Percentiles rank a stretch among this genome's conserved stretches.
Conservation (phyloP, 2,797 vertebrate genomes). For the Nannoperca obscura region DNA sequence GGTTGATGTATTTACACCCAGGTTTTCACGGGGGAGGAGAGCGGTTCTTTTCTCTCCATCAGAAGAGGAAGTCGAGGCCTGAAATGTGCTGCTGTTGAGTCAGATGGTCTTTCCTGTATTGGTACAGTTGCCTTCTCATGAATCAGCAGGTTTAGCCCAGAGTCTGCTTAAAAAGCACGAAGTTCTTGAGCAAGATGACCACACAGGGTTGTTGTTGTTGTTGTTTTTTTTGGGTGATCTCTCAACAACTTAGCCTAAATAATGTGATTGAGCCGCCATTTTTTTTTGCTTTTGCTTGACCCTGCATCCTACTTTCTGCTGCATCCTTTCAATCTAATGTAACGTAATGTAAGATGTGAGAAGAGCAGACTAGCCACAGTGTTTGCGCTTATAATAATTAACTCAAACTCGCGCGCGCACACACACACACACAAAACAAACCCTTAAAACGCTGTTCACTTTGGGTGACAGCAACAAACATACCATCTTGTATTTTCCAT, state of each 20-base stretch:
- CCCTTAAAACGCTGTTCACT: constrained; percentile 39
- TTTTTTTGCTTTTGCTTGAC: neutral
- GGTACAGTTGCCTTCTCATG: constrained; percentile 15
- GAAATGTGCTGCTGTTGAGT: constrained; percentile 33
- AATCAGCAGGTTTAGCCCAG: constrained; percentile 13
- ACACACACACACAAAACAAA: neutral
- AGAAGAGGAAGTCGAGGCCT: constrained; percentile 44
- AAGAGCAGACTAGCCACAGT: neutral
- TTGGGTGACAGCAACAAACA: constrained; percentile 49
- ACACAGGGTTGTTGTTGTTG: neutral
- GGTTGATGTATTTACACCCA: constrained; percentile 36
- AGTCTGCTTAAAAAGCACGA: neutral
- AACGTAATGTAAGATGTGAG: neutral
- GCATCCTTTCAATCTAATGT: neutral
- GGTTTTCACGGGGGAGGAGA: constrained; percentile 5
- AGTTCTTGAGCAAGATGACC: neutral
- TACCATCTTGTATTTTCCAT: constrained; percentile 64
- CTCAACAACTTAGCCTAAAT: neutral
- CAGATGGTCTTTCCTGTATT: constrained; percentile 47
- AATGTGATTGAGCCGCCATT: neutral
- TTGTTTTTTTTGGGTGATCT: neutral
- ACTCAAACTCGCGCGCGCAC: neutral
- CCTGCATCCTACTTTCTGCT: neutral
- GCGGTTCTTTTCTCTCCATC: constrained; percentile 21
- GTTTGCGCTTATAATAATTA: neutral